These are phyloP conservation scores for Heliothis subflexa DNA, from an alignment of 1,140 invertebrate species.

Conservation along the genomic window DNA sequence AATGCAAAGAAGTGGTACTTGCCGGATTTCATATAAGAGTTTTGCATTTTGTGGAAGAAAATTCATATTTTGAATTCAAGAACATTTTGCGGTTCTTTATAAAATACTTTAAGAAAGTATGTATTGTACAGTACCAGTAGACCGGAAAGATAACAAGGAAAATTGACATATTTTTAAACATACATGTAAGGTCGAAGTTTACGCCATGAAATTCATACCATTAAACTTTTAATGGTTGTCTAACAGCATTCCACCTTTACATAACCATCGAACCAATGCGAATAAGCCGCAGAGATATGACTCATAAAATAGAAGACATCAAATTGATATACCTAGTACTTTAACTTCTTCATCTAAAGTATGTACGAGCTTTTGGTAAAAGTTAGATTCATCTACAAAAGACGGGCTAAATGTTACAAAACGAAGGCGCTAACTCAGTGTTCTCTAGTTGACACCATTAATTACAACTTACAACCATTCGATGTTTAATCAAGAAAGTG, in stretches of 20 bases:
- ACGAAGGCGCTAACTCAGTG: conserved; percentile 36
- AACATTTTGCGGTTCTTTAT: too few relatives aligned
- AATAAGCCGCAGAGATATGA: conserved; percentile 12
- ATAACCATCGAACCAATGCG: conserved; percentile 4
- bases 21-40: not conserved
- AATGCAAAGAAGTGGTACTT: not conserved
- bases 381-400: not conserved
- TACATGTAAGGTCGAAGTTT: not conserved
- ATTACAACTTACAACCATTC: conserved; percentile 53
- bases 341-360: not conserved
- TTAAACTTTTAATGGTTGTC: conserved; percentile 18
- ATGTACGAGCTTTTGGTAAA: not conserved
- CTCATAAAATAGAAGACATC: conserved; percentile 24
- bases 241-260: not conserved
- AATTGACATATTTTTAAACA: conserved; percentile 3
- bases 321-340: conserved; percentile 9
- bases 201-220: conserved; percentile 12
- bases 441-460: conserved; percentile 48
- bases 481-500: conserved; percentile 56
- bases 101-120: too few relatives aligned
- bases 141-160: too few relatives aligned
- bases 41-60: too few relatives aligned
- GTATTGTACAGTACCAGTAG: too few relatives aligned
- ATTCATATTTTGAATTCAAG: too few relatives aligned
- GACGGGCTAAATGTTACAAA: conserved; percentile 4